A percentile compares a stretch with the other conserved stretches of the same genome.
phyloP scores from a whole-genome alignment of 1,140 invertebrate genomes.

The Drosophila neocordata region DNA sequence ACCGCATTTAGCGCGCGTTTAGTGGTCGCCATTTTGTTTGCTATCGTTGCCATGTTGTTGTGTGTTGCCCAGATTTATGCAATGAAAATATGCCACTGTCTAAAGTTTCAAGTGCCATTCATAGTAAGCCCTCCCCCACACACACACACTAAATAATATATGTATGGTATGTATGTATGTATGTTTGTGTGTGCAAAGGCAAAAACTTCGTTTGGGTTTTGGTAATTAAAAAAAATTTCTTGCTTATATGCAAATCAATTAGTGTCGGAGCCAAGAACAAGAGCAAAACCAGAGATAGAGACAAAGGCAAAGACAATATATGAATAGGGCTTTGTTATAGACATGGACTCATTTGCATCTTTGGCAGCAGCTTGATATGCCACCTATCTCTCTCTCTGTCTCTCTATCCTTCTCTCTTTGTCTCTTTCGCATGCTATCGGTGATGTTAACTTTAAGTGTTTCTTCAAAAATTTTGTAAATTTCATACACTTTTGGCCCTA shows the following conservation, averaged over 20 bases:
- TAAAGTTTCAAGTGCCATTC: conserved; percentile 65
- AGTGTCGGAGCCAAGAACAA: conserved; percentile 16
- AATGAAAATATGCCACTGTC: conserved; percentile 70
- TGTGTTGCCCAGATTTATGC: conserved; percentile 61
- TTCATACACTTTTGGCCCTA: conserved; percentile 6
- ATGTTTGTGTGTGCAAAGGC: neutral
- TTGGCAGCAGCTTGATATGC: conserved; percentile 34
- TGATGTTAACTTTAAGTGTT: neutral
- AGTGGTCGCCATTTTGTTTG: conserved; percentile 71
- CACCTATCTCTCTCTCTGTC: neutral
- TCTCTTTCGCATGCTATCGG: neutral
- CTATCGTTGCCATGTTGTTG: conserved; percentile 40
- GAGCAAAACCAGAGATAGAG: neutral
- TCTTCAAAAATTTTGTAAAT: conserved; percentile 4
- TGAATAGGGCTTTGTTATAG: conserved; percentile 18
- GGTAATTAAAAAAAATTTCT: conserved; percentile 68
- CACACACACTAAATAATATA: conserved; percentile 30
- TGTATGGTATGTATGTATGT: too few relatives aligned
- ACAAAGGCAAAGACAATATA: conserved; percentile 50
- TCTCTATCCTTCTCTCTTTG: neutral
- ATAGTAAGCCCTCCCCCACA: conserved; percentile 19
- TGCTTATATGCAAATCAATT: conserved; percentile 72
- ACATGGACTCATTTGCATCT: conserved; percentile 53
- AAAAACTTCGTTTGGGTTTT: conserved; percentile 47
- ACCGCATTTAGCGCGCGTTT: conserved; percentile 80